Conservation (phyloP, 2,888 invertebrate genomes). For the Antitype chi region DNA sequence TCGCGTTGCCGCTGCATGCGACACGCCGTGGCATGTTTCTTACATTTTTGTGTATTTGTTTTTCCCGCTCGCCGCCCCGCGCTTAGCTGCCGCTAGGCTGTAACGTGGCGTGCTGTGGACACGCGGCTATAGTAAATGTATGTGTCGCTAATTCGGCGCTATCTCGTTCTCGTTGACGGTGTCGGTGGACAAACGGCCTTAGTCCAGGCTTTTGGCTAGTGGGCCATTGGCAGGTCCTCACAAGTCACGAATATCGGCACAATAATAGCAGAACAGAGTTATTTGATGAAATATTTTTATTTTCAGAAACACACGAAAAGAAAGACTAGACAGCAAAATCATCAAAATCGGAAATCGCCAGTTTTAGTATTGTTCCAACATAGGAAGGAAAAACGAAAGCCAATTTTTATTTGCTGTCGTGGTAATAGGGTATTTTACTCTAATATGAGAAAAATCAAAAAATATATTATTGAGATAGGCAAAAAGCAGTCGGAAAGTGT, state of each 20-base stretch:
- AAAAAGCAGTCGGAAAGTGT: no score
- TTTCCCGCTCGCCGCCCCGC: no score
- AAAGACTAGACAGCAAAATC: conserved; percentile 79
- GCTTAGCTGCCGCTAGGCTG: no score
- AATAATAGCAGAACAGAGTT: not conserved
- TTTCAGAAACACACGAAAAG: conserved; percentile 89
- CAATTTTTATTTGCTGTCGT: not conserved
- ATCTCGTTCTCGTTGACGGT: not conserved
- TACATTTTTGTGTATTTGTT: no score
- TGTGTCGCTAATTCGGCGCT: no score
- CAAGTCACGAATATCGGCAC: not conserved
- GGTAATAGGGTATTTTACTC: no score
- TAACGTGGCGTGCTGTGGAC: not conserved
- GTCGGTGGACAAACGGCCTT: not conserved
- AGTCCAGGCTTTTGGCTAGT: not conserved
- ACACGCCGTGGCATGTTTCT: no score
- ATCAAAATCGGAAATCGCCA: not conserved
- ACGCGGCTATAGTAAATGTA: not conserved
- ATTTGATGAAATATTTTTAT: conserved; percentile 49
- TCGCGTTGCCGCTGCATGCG: no score
- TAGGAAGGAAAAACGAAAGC: not conserved
- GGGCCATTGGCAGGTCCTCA: not conserved
- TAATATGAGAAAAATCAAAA: no score
- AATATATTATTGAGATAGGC: no score
- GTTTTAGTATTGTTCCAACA: conserved; percentile 44